Base-by-base conservation (phyloP, 2,113 vertebrate genomes). In the Trichechus manatus region DNA sequence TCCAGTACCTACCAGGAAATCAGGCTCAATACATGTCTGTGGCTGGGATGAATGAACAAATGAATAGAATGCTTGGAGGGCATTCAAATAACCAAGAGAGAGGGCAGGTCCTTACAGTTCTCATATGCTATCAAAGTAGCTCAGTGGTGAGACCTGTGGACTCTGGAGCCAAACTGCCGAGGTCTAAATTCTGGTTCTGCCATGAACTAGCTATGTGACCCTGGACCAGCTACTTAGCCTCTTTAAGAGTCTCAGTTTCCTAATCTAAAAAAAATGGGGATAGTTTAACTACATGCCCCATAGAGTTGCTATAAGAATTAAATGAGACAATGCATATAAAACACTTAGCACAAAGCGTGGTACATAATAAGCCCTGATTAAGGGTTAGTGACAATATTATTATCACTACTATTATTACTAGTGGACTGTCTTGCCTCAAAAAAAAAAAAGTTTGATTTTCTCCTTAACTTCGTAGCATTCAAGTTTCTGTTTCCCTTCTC, bases 191-290 rank as follows among this genome's bases (percentile, higher is more conserved):
- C 89, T 83, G 53, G 7, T 33, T 87, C 74, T 94, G 44, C 33
- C 33, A n/a, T 50, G 59, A 75, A 36, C n/a, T 25, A 82, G 44
- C 88, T 93, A 31, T 23, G 47, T 3, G 36, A 83, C 53, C 44
- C 23, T 75, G 36, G 42, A 81, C n/a, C 93, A 31, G 50, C 83
- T 42, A 14, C 47, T 42, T 39, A 50, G 44, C 50, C 23, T 68
- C 68, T 61, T 75, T 66, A 83, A 87, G 44, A 63, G 29, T 29
- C 72, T 96, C 50, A 6, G 20, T 87, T 86, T 91, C 84, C 66
- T 78, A 59, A 23, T 9, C 25, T 50, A 74, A 91, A 84, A 63
- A 85, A 77, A 75, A 4, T 23, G 25, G 27, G 19, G n/a, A 36
- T 29, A 61, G 44, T 68, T 78, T 81, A 93, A 68, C 50, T 44